These are phyloP conservation scores for Sceliomorpha sp. DNA, from an alignment of 2,888 invertebrate species.

Conservation along the genomic window DNA sequence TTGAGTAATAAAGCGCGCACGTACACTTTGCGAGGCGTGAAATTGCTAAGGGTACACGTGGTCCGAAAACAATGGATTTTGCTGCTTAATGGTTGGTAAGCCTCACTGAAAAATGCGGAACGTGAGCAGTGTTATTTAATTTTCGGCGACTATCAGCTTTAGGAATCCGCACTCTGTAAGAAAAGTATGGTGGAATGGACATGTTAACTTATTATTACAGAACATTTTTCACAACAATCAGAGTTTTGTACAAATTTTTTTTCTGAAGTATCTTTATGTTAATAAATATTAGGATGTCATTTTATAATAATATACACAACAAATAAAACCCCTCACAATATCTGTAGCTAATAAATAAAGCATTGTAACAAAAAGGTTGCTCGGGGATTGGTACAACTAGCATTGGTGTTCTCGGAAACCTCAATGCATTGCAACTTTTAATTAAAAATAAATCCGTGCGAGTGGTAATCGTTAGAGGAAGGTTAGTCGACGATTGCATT, in stretches of 20 bases:
- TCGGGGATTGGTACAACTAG: slow-evolving; percentile 21
- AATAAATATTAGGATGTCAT: too few relatives aligned
- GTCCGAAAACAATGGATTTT: slow-evolving; percentile 56
- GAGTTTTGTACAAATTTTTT: too few relatives aligned
- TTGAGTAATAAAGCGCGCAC: slow-evolving; percentile 59
- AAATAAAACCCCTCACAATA: too few relatives aligned
- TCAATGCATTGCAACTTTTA: slow-evolving; percentile 59
- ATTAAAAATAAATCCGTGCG: slow-evolving; percentile 73
- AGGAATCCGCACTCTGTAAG: too few relatives aligned
- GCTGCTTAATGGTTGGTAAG: slow-evolving; percentile 42
- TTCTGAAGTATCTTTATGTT: too few relatives aligned
- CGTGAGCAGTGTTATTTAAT: slow-evolving; percentile 22
- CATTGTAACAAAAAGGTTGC: slow-evolving; percentile 33
- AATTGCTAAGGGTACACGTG: slow-evolving; percentile 57
- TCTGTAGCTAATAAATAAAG: too few relatives aligned
- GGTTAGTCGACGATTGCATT: slow-evolving; percentile 75
- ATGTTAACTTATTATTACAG: too few relatives aligned
- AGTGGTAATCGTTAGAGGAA: slow-evolving; percentile 68
- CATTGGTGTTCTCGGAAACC: slow-evolving; percentile 11
- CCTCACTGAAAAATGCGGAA: slow-evolving; percentile 27
- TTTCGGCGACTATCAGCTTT: slow-evolving; percentile 14
- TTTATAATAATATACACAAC: too few relatives aligned
- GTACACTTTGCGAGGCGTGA: slow-evolving; percentile 60
- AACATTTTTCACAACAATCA: too few relatives aligned
- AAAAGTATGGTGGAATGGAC: too few relatives aligned